Conservation (phyloP, 2,797 vertebrate genomes). For the Decapterus maruadsi region DNA sequence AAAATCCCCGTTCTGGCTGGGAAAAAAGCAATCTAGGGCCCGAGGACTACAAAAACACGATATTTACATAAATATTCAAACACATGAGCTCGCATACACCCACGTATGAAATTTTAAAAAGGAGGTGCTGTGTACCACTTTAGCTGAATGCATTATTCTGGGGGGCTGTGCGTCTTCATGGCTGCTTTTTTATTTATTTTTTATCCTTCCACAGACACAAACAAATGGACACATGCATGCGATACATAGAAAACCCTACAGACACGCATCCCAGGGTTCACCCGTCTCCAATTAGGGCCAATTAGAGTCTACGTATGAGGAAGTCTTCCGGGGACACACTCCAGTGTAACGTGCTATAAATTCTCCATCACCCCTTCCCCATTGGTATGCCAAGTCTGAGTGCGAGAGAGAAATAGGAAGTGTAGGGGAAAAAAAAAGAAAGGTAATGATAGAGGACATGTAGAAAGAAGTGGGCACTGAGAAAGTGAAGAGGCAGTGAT, state of each 20-base stretch:
- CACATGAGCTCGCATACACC: constrained; percentile 40
- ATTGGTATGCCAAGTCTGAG: constrained; percentile 50
- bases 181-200: background rate
- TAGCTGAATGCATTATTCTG: constrained; percentile 47
- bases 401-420: constrained; percentile 19
- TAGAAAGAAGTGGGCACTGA: constrained; percentile 14
- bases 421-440: background rate
- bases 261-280: constrained; percentile 20
- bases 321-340: constrained; percentile 21
- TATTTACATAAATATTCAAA: constrained; percentile 70
- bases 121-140: constrained; percentile 19
- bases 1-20: constrained; percentile 40
- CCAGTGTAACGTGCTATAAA: constrained; percentile 12
- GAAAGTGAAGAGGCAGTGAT: constrained; percentile 36
- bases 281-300: constrained; percentile 59
- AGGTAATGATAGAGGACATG: constrained; percentile 15
- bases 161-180: constrained; percentile 31
- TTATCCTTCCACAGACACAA: background rate
- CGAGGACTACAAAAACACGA: constrained; percentile 27
- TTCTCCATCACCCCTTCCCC: constrained; percentile 37
- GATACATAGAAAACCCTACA: constrained; percentile 22
- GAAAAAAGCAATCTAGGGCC: constrained; percentile 38
- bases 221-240: background rate
- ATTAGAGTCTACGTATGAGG: constrained; percentile 43
- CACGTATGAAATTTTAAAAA: constrained; percentile 25